These are phyloP conservation scores for Premnoplex brunnescens DNA, from an alignment of 2,797 vertebrate genomes.

Conservation along the genomic window DNA sequence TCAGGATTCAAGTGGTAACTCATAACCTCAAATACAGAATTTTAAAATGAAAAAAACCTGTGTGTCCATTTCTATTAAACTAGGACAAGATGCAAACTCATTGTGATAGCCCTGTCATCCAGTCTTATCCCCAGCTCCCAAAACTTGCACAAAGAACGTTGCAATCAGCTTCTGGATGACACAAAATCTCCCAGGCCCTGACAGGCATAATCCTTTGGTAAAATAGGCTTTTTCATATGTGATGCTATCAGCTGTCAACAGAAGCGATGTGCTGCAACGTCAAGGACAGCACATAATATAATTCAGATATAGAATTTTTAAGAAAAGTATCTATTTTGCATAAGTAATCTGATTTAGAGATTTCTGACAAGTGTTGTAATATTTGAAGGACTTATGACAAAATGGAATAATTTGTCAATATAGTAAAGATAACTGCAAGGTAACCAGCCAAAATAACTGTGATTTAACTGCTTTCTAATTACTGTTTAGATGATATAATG, in stretches of 20 bases:
- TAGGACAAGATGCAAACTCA: constrained; percentile 26
- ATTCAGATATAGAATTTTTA: constrained; percentile 17
- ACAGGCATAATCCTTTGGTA: constrained; percentile 71
- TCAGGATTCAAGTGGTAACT: constrained; percentile 28
- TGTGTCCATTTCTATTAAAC: constrained; percentile 53
- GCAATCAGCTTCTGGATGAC: constrained; percentile 47
- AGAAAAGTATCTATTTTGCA: constrained; percentile 29
- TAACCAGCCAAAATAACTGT: constrained; percentile 68
- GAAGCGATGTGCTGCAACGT: constrained; percentile 56
- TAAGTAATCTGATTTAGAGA: constrained; percentile 55
- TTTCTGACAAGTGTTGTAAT: constrained; percentile 63
- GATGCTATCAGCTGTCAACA: constrained; percentile 64
- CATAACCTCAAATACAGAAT: constrained; percentile 37
- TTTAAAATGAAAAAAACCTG: constrained; percentile 6
- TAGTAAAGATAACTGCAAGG: constrained; percentile 56
- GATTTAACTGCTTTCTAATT: constrained; percentile 47
- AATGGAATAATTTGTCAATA: constrained; percentile 67
- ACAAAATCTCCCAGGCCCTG: constrained; percentile 63
- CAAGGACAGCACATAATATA: constrained; percentile 50
- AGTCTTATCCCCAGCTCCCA: constrained; percentile 37
- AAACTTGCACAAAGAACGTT: constrained; percentile 51
- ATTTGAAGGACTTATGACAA: constrained; percentile 63
- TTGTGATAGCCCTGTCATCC: constrained; percentile 62
- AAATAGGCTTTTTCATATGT: constrained; percentile 69
- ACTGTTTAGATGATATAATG: constrained; percentile 28